Base-by-base conservation (phyloP, 2,797 vertebrate genomes). In the Loriculus beryllinus region DNA sequence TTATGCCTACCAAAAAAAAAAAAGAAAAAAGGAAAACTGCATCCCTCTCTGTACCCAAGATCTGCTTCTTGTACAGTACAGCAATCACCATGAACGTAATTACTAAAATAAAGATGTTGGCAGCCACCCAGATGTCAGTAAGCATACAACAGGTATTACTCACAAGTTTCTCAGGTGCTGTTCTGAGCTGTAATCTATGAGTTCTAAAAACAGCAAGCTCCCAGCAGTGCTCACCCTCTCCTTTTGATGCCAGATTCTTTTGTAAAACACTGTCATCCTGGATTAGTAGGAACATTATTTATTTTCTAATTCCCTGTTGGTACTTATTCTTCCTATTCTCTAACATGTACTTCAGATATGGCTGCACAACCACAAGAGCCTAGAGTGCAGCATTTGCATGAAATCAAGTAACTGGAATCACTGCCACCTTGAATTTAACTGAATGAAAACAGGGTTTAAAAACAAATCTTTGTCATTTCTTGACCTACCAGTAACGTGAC, bases 81-180 rank as follows among this genome's bases (percentile, higher is more conserved):
- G 72, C 37, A 52, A 20, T 37, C 56, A 64, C 20, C 0, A 5
- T 75, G 63, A 94, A 35, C 4, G 2, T 63, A 90, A 37, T 94
- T 88, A 94, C 68, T 75, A 82, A 92, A 79, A 92, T 87, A 76
- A 95, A 91, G 91, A 83, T 54, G 69, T 59, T 91, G 93, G 91
- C 94, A 93, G 68, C 49, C 69, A 57, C 74, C 86, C 94, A 96
- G 72, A 39, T 81, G 87, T 88, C 92, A 92, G 57, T 37, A 92
- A 81, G 87, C 42, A 93, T 59, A 69, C 76, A 92, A 49, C 0
- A 3, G 28, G 48, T 80, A 77, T 95, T 94, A 92, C 70, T 94
- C 91, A 95, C 71, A 91, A 79, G 49, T 15, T 93, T 56, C 81
- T 79, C 6, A 0, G 67, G 67, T 40, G 78, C 51, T 67, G 39